A percentile compares a stretch with the other conserved stretches of the same genome.
phyloP scores from a whole-genome alignment of 2,113 vertebrate species.

The Aix galericulata region DNA sequence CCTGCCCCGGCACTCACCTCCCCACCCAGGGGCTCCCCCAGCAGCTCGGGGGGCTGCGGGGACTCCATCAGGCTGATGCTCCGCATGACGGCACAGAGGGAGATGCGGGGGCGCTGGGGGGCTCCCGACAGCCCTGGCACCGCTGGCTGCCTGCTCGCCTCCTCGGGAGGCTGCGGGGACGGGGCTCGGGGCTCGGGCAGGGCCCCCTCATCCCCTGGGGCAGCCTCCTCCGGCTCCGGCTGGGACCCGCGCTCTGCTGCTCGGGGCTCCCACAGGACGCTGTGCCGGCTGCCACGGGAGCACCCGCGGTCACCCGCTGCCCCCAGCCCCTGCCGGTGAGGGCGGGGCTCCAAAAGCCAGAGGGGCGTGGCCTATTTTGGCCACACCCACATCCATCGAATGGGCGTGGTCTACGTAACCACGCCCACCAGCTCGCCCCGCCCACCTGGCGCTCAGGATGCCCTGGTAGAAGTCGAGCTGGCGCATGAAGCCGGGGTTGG shows the following conservation, averaged over 20 bases:
- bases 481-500: slow-evolving; percentile 91
- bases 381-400: background rate
- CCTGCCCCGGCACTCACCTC: background rate
- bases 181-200: background rate
- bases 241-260: background rate
- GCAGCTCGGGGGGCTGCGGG: background rate
- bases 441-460: slow-evolving; percentile 90
- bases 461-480: slow-evolving; percentile 94
- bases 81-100: slow-evolving; percentile 91
- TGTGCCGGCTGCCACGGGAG: slow-evolving; percentile 69
- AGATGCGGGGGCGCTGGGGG: slow-evolving; percentile 83
- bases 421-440: fast-evolving
- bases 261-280: slow-evolving; percentile 75
- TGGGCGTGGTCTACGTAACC: fast-evolving
- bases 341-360: background rate
- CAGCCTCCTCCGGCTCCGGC: background rate
- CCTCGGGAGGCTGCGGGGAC: background rate
- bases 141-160: background rate
- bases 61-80: slow-evolving; percentile 90
- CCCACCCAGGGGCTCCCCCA: background rate
- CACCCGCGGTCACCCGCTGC: background rate
- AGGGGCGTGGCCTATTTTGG: fast-evolving
- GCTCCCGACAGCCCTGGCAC: background rate
- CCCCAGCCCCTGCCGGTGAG: fast-evolving
- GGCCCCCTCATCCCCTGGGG: fast-evolving